Percentiles rank a stretch among this genome's conserved stretches.
Evolutionary conservation across 2,888 invertebrate species (phyloP).

Genomic region (Eupithecia abbreviata): DNA sequence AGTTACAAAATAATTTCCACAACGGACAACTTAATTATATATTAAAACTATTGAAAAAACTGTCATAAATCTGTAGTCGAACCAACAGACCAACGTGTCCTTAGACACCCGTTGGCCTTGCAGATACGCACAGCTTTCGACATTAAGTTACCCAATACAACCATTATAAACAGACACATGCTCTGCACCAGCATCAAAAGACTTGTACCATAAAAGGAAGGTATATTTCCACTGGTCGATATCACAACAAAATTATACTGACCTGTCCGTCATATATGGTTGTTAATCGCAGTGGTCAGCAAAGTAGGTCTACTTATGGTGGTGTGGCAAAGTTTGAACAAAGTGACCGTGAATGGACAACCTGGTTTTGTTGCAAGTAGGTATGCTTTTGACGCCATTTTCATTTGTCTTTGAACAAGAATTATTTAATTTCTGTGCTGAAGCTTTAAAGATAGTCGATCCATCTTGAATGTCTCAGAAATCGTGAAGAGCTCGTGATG

Average conservation of each 20-base stretch:
- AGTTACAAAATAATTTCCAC: neutral
- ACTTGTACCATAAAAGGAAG: slow-evolving; percentile 30
- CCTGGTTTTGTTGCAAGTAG: neutral
- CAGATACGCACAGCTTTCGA: slow-evolving; percentile 64
- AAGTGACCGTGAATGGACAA: slow-evolving; percentile 41
- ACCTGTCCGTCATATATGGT: slow-evolving; percentile 46
- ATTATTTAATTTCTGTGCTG: neutral
- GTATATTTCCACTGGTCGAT: slow-evolving; percentile 38
- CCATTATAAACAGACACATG: slow-evolving; percentile 46
- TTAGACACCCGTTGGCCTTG: slow-evolving; percentile 72
- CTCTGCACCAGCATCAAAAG: slow-evolving; percentile 27
- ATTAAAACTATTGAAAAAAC: slow-evolving; percentile 4
- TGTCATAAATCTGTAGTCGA: slow-evolving; percentile 11
- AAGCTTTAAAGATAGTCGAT: neutral
- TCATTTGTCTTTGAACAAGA: neutral
- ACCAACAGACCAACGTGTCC: slow-evolving; percentile 53
- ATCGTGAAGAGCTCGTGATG: neutral
- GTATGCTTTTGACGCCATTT: neutral
- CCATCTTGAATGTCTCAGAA: neutral
- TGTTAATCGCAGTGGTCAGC: slow-evolving; percentile 34
- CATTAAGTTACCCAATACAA: slow-evolving; percentile 63
- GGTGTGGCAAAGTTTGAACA: slow-evolving; percentile 39
- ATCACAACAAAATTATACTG: slow-evolving; percentile 44
- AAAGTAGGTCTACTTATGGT: slow-evolving; percentile 41
- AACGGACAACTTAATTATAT: neutral